Evolutionary conservation across 2,888 invertebrate species (phyloP).

Genomic region (Sarcophaga rosellei): DNA sequence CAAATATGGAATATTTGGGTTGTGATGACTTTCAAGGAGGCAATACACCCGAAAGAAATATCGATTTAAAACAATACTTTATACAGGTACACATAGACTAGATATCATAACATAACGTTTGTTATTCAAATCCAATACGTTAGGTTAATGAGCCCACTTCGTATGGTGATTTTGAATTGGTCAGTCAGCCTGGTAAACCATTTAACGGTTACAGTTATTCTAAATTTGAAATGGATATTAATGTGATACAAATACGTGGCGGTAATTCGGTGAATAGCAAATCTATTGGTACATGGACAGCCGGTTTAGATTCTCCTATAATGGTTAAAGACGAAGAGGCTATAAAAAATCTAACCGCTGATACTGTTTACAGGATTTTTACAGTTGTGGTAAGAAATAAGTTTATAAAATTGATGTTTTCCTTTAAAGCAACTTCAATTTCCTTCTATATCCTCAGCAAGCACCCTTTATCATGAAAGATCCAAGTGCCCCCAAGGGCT

Average conservation of each 20-base stretch:
- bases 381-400: conserved; percentile 88
- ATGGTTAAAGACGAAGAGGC: conserved; percentile 85
- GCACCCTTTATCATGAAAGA: conserved; percentile 91
- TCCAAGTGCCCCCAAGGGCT: conserved; percentile 85
- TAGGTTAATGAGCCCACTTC: conserved; percentile 86
- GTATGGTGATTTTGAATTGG: conserved; percentile 86
- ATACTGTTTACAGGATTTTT: conserved; percentile 92
- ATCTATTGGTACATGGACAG: conserved; percentile 89
- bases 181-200: conserved; percentile 83
- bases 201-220: conserved; percentile 88
- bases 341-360: conserved; percentile 89
- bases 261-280: conserved; percentile 88
- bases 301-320: conserved; percentile 87
- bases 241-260: conserved; percentile 87
- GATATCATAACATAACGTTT: background rate
- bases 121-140: background rate
- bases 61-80: conserved; percentile 87
- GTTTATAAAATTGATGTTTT: background rate
- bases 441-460: conserved; percentile 83
- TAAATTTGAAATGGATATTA: conserved; percentile 88
- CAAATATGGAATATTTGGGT: conserved; percentile 87
- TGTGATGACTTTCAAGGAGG: conserved; percentile 91
- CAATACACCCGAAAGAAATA: conserved; percentile 87
- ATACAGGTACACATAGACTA: conserved; percentile 82
- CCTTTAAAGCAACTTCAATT: background rate